Base-by-base conservation (phyloP, 92 coral and sea anemone genomes). In the Isaurus tuberculatus region DNA sequence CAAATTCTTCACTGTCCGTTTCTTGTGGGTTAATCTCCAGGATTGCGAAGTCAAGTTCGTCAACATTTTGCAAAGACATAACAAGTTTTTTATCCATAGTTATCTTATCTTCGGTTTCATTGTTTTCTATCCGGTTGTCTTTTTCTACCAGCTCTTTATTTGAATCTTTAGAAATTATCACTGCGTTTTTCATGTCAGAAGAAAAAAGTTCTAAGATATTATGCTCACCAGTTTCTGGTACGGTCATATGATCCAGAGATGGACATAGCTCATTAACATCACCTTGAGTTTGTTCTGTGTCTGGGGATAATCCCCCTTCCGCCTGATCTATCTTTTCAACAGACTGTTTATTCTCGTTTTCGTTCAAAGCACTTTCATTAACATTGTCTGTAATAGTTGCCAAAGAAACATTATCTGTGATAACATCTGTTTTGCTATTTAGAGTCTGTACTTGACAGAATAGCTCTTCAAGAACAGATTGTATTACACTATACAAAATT, bases 371-470 rank as follows among this genome's bases (percentile, higher is more conserved):
- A 46, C 16, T 77, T 34, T 77, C 49, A 30, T 32, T 17, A 58
- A 22, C 49, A 10, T 46, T 28, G 32, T 77, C 60, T 42, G 57
- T 33, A 57, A 34, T 67, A 61, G 28, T 22, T 40, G 36, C 49
- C 11, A 70, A 11, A 2, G 68, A 77, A 57, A 8, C 43, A 58
- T 13, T 58, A 37, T 40, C 82, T 22, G 5, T 58, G 32, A 15
- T 34, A 31, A 27, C 68, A 77, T 63, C 68, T 58, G 33, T 34
- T 58, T 58, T 77, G 82, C 36, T 77, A 42, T 49, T 73, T 46
- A 33, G 55, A 22, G 1, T 33, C 70, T 77, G 68, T 17, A 36
- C 82, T 77, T 77, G 82, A 77, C 70, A 77, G 82, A 77, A 77
- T 25, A 77, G 70, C 23, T 77, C 82, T 60, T 77, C 82, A 57